A percentile compares a stretch with the other conserved stretches of the same genome.
phyloP scores from a whole-genome alignment of 2,888 invertebrate genomes.

The Fragum sueziense region DNA sequence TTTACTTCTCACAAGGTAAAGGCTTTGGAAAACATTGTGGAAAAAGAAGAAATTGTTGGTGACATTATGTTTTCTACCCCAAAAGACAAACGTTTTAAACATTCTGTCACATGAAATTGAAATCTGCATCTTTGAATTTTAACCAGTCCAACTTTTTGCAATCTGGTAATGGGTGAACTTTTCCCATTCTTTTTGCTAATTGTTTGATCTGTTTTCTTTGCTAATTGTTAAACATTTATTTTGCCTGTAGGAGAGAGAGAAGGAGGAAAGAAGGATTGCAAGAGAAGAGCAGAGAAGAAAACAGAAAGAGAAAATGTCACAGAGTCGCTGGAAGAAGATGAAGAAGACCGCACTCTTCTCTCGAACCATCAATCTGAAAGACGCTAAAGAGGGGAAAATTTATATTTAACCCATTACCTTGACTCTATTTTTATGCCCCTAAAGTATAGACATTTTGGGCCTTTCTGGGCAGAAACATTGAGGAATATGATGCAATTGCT shows the following conservation, averaged over 20 bases:
- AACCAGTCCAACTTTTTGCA: no score
- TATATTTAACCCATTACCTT: constrained; percentile 58
- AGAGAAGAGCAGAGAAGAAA: constrained; percentile 67
- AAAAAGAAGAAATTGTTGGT: no score
- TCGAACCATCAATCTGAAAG: constrained; percentile 57
- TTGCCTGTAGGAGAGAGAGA: constrained; percentile 70
- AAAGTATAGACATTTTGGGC: no score
- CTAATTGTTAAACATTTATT: not conserved
- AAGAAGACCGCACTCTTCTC: constrained; percentile 59
- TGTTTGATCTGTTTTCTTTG: no score
- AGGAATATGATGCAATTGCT: not conserved
- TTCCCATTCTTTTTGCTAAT: no score
- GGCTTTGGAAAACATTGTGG: no score
- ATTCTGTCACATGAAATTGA: no score
- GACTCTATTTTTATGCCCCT: no score
- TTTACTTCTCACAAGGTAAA: no score
- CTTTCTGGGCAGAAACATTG: not conserved
- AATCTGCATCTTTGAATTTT: no score
- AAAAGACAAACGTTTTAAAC: not conserved
- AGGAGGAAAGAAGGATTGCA: constrained; percentile 64
- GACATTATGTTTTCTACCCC: no score
- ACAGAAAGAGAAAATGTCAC: constrained; percentile 69
- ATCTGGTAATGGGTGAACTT: no score
- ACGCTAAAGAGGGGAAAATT: constrained; percentile 57
- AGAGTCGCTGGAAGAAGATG: constrained; percentile 65